A percentile compares a stretch with the other conserved stretches of the same genome.
These are phyloP conservation scores for Neogale vison DNA, from an alignment of 2,113 vertebrate genomes.

Conservation along the genomic window DNA sequence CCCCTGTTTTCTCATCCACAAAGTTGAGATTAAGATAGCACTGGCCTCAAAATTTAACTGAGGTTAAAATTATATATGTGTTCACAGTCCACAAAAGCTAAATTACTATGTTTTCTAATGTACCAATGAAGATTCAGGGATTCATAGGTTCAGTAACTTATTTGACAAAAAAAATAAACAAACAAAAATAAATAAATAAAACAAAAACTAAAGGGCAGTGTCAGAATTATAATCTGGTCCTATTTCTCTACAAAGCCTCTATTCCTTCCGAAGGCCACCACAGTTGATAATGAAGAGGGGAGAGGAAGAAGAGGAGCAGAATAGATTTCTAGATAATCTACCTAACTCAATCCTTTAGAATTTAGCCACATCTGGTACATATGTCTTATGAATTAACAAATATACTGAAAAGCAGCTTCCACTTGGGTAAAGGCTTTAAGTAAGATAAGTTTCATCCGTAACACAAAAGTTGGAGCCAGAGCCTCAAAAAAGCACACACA, in stretches of 20 bases:
- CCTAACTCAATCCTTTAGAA: neutral
- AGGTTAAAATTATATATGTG: neutral
- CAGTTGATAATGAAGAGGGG: neutral
- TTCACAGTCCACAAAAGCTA: neutral
- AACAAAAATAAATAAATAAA: neutral
- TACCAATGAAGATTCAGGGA: neutral
- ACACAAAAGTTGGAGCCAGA: neutral
- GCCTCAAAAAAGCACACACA: neutral
- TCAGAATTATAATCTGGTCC: neutral
- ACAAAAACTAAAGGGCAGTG: neutral
- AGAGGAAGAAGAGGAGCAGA: neutral
- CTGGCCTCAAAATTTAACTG: neutral
- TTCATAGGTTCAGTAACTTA: neutral
- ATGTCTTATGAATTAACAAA: neutral
- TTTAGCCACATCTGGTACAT: slow-evolving; percentile 1
- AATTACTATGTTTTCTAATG: neutral
- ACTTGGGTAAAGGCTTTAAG: neutral
- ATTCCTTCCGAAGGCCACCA: neutral
- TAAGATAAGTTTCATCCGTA: neutral
- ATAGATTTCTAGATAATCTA: neutral
- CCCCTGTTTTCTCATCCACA: neutral
- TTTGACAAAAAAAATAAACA: neutral
- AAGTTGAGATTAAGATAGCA: neutral
- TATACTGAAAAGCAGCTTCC: neutral
- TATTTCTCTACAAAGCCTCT: neutral